These are phyloP conservation scores for Eilema griseolum DNA, from an alignment of 2,888 invertebrate species.

Conservation along the genomic window DNA sequence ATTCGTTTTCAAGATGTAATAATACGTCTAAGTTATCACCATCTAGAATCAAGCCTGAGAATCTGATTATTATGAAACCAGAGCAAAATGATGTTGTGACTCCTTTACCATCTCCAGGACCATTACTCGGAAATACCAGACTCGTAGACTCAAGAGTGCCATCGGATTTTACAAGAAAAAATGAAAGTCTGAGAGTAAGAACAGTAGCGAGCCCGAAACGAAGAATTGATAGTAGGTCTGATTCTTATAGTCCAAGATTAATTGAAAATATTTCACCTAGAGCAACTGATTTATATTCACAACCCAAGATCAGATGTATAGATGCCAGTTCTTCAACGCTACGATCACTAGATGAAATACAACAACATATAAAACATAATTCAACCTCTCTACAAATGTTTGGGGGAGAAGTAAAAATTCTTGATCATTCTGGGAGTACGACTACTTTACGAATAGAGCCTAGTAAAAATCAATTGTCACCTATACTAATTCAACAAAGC, in stretches of 20 bases:
- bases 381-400: slow-evolving; percentile 89
- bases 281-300: slow-evolving; percentile 76
- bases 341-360: slow-evolving; percentile 86
- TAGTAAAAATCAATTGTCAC: slow-evolving; percentile 86
- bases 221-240: slow-evolving; percentile 74
- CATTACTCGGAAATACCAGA: slow-evolving; percentile 93
- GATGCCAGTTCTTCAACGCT: slow-evolving; percentile 81
- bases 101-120: slow-evolving; percentile 93
- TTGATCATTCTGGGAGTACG: slow-evolving; percentile 90
- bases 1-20: slow-evolving; percentile 68
- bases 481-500: slow-evolving; percentile 84
- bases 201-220: slow-evolving; percentile 76
- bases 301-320: slow-evolving; percentile 82
- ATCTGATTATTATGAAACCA: slow-evolving; percentile 83
- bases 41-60: slow-evolving; percentile 84
- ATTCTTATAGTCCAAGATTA: slow-evolving; percentile 76
- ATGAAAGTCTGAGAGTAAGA: slow-evolving; percentile 72
- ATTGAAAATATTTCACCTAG: slow-evolving; percentile 79
- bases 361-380: slow-evolving; percentile 86
- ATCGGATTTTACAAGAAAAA: slow-evolving; percentile 77
- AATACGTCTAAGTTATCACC: slow-evolving; percentile 72
- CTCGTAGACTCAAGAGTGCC: slow-evolving; percentile 89
- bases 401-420: slow-evolving; percentile 92
- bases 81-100: slow-evolving; percentile 84
- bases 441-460: slow-evolving; percentile 91